Percentiles rank a stretch among this genome's conserved stretches.
Evolutionary conservation across 2,113 vertebrate species (phyloP).

Genomic region (Pluvialis apricaria): DNA sequence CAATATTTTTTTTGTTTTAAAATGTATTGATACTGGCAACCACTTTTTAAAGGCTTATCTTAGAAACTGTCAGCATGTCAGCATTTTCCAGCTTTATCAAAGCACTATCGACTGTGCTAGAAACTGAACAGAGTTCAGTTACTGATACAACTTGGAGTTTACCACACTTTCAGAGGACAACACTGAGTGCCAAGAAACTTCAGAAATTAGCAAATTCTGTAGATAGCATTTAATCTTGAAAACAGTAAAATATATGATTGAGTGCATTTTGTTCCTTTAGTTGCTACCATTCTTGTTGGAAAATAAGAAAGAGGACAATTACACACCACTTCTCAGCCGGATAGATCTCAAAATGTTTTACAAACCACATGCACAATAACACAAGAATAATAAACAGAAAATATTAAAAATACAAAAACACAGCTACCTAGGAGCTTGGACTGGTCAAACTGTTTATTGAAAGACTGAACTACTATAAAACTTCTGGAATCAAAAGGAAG

Average conservation of each 20-base stretch:
- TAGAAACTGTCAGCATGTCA: background rate
- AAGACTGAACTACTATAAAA: background rate
- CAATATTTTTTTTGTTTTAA: background rate
- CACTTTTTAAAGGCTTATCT: background rate
- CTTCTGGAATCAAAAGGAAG: background rate
- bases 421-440: background rate
- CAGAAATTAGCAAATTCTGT: background rate
- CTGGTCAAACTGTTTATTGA: background rate
- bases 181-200: background rate
- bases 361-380: background rate
- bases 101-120: background rate
- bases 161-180: background rate
- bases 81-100: background rate
- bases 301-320: background rate
- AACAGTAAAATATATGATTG: rapidly evolving
- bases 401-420: background rate
- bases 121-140: background rate
- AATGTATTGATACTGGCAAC: background rate
- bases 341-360: background rate
- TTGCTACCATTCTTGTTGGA: background rate
- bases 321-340: background rate
- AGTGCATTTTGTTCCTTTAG: background rate
- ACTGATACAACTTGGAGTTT: background rate
- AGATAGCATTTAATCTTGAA: background rate
- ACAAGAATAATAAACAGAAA: background rate